Evolutionary conservation across 2,888 invertebrate species (phyloP).

Genomic region (Trachelus stipa): DNA sequence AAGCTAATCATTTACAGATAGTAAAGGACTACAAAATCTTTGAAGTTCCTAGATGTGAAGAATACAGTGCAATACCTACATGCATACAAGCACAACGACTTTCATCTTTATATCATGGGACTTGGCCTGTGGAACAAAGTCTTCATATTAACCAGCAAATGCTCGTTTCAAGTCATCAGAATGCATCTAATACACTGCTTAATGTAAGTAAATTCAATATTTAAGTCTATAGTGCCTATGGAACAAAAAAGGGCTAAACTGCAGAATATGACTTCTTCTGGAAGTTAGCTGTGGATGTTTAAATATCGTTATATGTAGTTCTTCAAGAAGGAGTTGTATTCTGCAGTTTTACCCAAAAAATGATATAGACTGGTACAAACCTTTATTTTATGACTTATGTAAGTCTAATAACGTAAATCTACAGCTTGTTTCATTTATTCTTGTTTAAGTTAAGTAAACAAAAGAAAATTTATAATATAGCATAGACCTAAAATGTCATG

Average conservation of each 20-base stretch:
- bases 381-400: not conserved
- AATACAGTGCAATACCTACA: constrained; percentile 32
- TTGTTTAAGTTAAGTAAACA: not conserved
- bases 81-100: constrained; percentile 51
- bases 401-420: not conserved
- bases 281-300: too few species aligned
- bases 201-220: constrained; percentile 43
- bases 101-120: constrained; percentile 71
- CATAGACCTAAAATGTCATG: not conserved
- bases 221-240: not conserved
- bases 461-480: not conserved
- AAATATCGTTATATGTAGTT: too few species aligned
- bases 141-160: constrained; percentile 59
- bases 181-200: constrained; percentile 44
- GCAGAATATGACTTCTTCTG: too few species aligned
- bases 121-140: constrained; percentile 72
- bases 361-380: not conserved
- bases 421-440: not conserved
- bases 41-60: constrained; percentile 35
- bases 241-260: not conserved
- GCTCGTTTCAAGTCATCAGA: constrained; percentile 48
- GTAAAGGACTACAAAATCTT: not conserved
- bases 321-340: too few species aligned
- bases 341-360: not conserved
- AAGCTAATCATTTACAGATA: not conserved